Conservation (phyloP, 2,113 vertebrate genomes). For the Malurus melanocephalus region DNA sequence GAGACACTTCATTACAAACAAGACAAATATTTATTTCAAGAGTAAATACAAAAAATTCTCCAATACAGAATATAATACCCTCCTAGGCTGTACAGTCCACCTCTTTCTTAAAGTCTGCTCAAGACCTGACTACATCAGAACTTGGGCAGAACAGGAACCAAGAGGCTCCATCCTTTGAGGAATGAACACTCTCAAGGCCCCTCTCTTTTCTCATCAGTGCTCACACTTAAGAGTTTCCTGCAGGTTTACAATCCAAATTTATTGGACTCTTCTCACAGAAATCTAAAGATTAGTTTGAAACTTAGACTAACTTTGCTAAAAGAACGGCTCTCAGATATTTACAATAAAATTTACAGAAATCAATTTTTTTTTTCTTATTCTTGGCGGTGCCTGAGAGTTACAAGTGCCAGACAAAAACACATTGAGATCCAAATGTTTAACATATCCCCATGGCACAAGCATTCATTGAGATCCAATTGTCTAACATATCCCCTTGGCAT, state of each 20-base stretch:
- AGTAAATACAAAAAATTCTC: conserved; percentile 20
- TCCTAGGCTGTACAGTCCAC: neutral
- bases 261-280: neutral
- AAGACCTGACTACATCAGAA: neutral
- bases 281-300: neutral
- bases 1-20: conserved; percentile 2
- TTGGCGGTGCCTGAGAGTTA: neutral
- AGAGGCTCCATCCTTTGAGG: neutral
- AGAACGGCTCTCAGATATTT: neutral
- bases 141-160: accelerated
- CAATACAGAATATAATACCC: neutral
- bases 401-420: neutral
- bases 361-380: neutral
- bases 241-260: neutral
- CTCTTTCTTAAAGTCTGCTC: neutral
- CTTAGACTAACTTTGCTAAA: neutral
- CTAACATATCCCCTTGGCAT: conserved; percentile 10
- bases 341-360: neutral
- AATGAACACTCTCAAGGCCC: neutral
- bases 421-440: neutral
- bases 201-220: neutral
- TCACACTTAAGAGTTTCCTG: neutral
- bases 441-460: conserved; percentile 33
- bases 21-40: conserved; percentile 44
- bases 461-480: neutral